A percentile compares a stretch with the other conserved stretches of the same genome.
phyloP scores from a whole-genome alignment of 2,888 invertebrate species.

The Oxystoma pomonae region DNA sequence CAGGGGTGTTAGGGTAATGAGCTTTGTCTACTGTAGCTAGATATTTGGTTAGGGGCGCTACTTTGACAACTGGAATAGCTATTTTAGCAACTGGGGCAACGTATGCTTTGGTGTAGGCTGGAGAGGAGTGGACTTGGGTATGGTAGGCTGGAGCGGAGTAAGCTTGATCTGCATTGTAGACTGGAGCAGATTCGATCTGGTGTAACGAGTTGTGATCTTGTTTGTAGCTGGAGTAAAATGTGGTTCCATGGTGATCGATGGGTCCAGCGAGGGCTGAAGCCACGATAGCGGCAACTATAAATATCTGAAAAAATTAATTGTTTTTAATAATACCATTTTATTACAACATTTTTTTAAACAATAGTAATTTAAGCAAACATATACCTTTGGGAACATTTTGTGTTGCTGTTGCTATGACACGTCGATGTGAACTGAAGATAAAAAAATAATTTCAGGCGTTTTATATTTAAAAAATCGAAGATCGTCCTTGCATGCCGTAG shows the following conservation, averaged over 20 bases:
- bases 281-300: background rate
- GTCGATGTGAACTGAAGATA: no score
- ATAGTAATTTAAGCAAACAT: no score
- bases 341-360: no score
- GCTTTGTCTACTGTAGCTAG: slow-evolving; percentile 13
- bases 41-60: slow-evolving; percentile 21
- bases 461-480: no score
- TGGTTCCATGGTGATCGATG: slow-evolving; percentile 18
- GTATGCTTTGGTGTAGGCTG: slow-evolving; percentile 2
- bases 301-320: no score
- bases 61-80: slow-evolving; percentile 12
- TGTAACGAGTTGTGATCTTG: slow-evolving; percentile 28
- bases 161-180: slow-evolving; percentile 6
- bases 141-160: slow-evolving; percentile 4
- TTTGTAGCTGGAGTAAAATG: slow-evolving; percentile 29
- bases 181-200: slow-evolving; percentile 22
- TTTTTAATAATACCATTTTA: no score
- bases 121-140: background rate
- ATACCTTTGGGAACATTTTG: no score
- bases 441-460: no score
- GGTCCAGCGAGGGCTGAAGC: background rate
- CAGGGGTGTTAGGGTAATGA: background rate
- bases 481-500: no score
- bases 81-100: slow-evolving; percentile 15
- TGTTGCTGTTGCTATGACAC: no score